Conservation (phyloP, 1,140 invertebrate genomes). For the Panulirus ornatus region DNA sequence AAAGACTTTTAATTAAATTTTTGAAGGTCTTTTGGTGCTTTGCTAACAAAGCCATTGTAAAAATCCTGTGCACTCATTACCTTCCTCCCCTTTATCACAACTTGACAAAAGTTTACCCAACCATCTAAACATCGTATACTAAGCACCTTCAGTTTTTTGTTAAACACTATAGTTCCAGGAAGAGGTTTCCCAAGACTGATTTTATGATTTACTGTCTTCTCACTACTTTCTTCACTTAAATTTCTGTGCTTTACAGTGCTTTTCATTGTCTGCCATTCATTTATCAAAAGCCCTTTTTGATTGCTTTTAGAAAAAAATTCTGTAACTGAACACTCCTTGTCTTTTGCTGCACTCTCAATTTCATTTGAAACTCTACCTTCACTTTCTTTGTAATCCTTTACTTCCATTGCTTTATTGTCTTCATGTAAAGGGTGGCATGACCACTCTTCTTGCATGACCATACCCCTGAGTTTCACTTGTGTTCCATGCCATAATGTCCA, state of each 20-base stretch:
- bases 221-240: not conserved
- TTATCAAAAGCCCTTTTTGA: not conserved
- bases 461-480: slow-evolving; percentile 50
- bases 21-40: slow-evolving; percentile 47
- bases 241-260: no score
- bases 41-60: slow-evolving; percentile 71
- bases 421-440: not conserved
- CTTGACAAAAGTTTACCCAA: slow-evolving; percentile 61
- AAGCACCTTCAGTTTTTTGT: slow-evolving; percentile 41
- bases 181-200: no score
- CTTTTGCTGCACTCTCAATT: not conserved
- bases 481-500: slow-evolving; percentile 64
- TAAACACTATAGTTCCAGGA: slow-evolving; percentile 32
- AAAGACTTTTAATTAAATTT: slow-evolving; percentile 43
- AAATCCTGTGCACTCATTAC: slow-evolving; percentile 72
- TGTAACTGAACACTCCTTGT: not conserved
- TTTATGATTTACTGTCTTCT: not conserved
- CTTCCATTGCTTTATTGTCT: not conserved
- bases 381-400: not conserved
- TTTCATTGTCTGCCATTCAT: not conserved
- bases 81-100: slow-evolving; percentile 64
- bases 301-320: not conserved
- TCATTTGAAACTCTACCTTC: not conserved
- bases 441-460: slow-evolving; percentile 62
- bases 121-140: slow-evolving; percentile 59